Evolutionary conservation across 2,797 vertebrate species (phyloP).

Genomic region (Monodelphis domestica): DNA sequence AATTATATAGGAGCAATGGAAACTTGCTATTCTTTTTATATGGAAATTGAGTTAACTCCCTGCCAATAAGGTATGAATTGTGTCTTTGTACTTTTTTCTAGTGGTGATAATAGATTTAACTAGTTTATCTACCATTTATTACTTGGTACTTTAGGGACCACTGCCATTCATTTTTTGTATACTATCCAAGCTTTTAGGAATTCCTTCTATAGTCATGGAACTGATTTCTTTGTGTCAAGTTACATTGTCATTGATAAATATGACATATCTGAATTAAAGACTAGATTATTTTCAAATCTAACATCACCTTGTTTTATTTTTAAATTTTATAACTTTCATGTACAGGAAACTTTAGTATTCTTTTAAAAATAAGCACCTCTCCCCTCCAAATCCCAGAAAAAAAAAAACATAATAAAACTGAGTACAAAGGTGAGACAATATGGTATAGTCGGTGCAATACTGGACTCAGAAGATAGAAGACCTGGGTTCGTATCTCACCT

Average conservation of each 20-base stretch:
- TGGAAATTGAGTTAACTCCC: no score
- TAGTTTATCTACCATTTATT: background rate
- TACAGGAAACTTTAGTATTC: background rate
- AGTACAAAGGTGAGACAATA: background rate
- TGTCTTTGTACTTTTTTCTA: background rate
- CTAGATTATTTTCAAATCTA: background rate
- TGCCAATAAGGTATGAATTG: background rate
- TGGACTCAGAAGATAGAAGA: background rate
- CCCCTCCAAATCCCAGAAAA: no score
- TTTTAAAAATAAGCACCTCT: background rate
- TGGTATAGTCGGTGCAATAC: no score
- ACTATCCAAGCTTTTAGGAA: background rate
- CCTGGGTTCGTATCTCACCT: background rate
- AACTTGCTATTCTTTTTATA: background rate
- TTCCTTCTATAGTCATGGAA: background rate
- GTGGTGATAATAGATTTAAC: background rate
- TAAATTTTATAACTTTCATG: background rate
- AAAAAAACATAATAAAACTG: background rate
- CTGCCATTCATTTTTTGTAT: no score
- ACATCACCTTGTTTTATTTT: background rate
- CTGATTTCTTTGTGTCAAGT: background rate
- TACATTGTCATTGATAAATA: background rate
- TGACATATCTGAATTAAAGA: background rate
- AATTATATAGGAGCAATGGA: background rate
- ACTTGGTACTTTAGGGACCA: no score